Base-by-base conservation (phyloP, 2,797 vertebrate genomes). In the Bucorvus abyssinicus region DNA sequence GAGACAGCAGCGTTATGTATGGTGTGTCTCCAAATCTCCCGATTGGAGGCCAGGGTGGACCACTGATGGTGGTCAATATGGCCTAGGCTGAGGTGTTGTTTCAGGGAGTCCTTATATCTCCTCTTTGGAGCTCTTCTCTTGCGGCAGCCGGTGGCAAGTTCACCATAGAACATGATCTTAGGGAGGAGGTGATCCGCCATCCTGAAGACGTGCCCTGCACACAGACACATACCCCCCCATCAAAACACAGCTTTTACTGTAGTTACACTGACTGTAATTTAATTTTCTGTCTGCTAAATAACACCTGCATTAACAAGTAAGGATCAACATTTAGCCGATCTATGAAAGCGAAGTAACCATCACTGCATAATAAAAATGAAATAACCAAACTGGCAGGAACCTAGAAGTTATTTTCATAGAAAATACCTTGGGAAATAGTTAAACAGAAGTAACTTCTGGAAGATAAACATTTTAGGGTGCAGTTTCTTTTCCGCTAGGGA, bases 311-410 rank as follows among this genome's bases (percentile, higher is more conserved):
- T 79, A 90, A 93, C 19, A 65, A 71, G 52, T 89, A 70, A 94
- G 61, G 40, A 91, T 88, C 75, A 91, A 67, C 21, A 5, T 16
- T 93, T 84, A 93, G 59, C 52, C 32, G 73, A 40, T 82, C 85
- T 95, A 45, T 87, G 90, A 94, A 93, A 95, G 23, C 55, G 69
- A 93, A 94, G 50, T 91, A 88, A 89, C 56, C 74, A 94, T 22
- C 64, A 59, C 84, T 82, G 74, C 70, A 80, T 12, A 77, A 74
- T 56, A 69, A 87, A 95, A 94, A 53, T 68, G 87, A 77, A 96
- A 91, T 53, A n/a, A 9, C 29, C 77, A 92, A 84, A 87, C 10
- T 77, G 47, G 61, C 90, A 15, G 55, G 67, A 94, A 86, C 5
- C 14, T 87, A 61, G 49, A 70, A 94, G 85, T 73, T 80, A 44